A percentile compares a stretch with the other conserved stretches of the same genome.
Evolutionary conservation across 2,113 vertebrate species (phyloP).

Genomic region (Seriola rivoliana): DNA sequence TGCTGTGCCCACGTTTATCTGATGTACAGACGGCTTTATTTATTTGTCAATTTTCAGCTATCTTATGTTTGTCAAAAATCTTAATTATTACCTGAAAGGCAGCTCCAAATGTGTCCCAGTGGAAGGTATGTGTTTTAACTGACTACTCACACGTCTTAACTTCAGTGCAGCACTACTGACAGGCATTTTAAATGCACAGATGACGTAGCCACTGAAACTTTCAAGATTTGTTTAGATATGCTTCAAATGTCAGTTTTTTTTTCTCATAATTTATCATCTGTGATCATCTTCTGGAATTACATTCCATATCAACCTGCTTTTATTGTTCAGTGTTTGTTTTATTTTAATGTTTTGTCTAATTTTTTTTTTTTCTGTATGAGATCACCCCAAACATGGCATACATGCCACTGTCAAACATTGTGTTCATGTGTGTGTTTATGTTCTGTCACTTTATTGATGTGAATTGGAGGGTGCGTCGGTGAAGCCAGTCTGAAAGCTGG

Average conservation of each 20-base stretch:
- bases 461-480: slow-evolving; percentile 21
- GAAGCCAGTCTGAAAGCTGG: slow-evolving; percentile 28
- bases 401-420: slow-evolving; percentile 3
- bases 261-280: slow-evolving; percentile 11
- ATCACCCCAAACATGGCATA: slow-evolving; percentile 2
- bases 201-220: slow-evolving; percentile 78
- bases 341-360: not conserved
- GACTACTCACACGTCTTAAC: slow-evolving; percentile 41
- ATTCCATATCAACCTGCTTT: slow-evolving; percentile 62
- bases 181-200: slow-evolving; percentile 75
- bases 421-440: slow-evolving; percentile 23
- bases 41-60: slow-evolving; percentile 50
- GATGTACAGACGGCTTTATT: slow-evolving; percentile 77
- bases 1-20: slow-evolving; percentile 49
- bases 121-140: slow-evolving; percentile 45
- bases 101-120: slow-evolving; percentile 65
- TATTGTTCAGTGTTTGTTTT: slow-evolving; percentile 27
- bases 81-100: slow-evolving; percentile 64
- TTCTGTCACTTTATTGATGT: slow-evolving; percentile 37
- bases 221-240: slow-evolving; percentile 21
- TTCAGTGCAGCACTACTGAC: slow-evolving; percentile 80
- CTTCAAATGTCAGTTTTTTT: not conserved
- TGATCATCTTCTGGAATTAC: slow-evolving; percentile 49
- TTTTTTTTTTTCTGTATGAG: slow-evolving; percentile 14
- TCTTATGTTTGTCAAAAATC: slow-evolving; percentile 14